Base-by-base conservation (phyloP, 2,888 invertebrate species). In the Acanthosoma haemorrhoidale region DNA sequence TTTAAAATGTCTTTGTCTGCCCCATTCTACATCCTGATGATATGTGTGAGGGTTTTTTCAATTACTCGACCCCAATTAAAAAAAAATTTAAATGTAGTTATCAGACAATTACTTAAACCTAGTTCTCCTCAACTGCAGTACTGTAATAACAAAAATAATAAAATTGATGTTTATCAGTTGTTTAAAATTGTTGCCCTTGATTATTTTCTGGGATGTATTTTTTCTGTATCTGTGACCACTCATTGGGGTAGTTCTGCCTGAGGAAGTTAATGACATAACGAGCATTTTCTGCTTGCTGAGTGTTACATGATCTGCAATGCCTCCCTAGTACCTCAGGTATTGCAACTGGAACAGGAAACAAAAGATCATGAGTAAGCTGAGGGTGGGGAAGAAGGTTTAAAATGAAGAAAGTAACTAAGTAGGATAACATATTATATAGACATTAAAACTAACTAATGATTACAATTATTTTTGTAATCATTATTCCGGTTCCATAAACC, bases 251-350 rank as follows among this genome's bases (percentile, higher is more conserved):
- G 69, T 82, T 81, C 3, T 78, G 78, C 77, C 83, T 81, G 71
- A 86, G 81, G 76, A 84, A 85, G 67, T 79, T 77, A 9, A 84
- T 82, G 18, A 86, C 78, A 73, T 81, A 81, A 39, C 79, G 80
- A 3, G 84, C 84, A 76, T 84, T 84, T 13, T 79, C 78, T 3
- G 80, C 78, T 75, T 85, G 83, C 71, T 80, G 79, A 0, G 80
- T 78, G 39, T 81, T 82, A 75, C 86, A 86, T 25, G 80, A 79
- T 60, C 80, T 76, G 75, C 86, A 86, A 72, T 83, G 81, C 64
- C 83, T 81, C 61, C 82, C 80, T 67, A 86, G 79, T 34, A 84
- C 84, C 78, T 84, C 84, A 2, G 85, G 85, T 6, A 86, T 78
- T 18, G 84, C 80, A 76, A 78, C 84, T 84, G 77, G 71, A 80